Percentiles rank a stretch among this genome's conserved stretches.
Evolutionary conservation across 2,113 vertebrate genomes (phyloP).

Genomic region (Larimichthys crocea): DNA sequence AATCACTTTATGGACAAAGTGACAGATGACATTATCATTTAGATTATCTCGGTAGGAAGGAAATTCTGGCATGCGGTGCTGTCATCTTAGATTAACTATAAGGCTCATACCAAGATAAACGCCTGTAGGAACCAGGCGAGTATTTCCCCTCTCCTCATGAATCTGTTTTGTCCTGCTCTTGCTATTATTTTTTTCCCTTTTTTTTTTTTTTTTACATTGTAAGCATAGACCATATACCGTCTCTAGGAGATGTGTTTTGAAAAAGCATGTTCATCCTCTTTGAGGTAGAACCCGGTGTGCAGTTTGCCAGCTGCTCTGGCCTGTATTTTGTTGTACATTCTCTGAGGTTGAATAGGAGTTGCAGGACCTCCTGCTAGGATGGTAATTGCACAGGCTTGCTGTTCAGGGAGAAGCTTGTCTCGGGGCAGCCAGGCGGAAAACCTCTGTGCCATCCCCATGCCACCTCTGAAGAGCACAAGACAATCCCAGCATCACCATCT

Average conservation of each 20-base stretch:
- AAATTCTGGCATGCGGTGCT: slow-evolving; percentile 85
- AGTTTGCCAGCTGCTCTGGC: slow-evolving; percentile 98
- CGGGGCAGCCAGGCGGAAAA: slow-evolving; percentile 96
- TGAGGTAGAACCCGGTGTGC: slow-evolving; percentile 91
- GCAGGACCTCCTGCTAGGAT: slow-evolving; percentile 92
- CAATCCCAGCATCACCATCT: slow-evolving; percentile 95
- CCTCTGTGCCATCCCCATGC: slow-evolving; percentile 97
- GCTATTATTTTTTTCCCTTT: not conserved
- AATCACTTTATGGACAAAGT: slow-evolving; percentile 92
- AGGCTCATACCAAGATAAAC: slow-evolving; percentile 61
- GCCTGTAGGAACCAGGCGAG: slow-evolving; percentile 53
- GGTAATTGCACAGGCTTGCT: slow-evolving; percentile 96
- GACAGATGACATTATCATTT: slow-evolving; percentile 99
- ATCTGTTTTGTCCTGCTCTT: slow-evolving; percentile 57
- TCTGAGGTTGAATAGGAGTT: slow-evolving; percentile 91
- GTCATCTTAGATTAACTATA: slow-evolving; percentile 72
- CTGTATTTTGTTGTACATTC: slow-evolving; percentile 97
- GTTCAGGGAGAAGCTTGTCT: slow-evolving; percentile 94
- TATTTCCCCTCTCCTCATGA: slow-evolving; percentile 51
- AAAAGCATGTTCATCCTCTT: slow-evolving; percentile 79
- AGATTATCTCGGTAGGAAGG: slow-evolving; percentile 95
- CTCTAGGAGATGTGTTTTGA: slow-evolving; percentile 70
- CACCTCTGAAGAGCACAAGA: slow-evolving; percentile 92
- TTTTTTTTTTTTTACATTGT: slow-evolving; percentile 54
- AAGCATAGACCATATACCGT: slow-evolving; percentile 60